phyloP scores from a whole-genome alignment of 2,113 vertebrate species.

The Hypocryptadius cinnamomeus region DNA sequence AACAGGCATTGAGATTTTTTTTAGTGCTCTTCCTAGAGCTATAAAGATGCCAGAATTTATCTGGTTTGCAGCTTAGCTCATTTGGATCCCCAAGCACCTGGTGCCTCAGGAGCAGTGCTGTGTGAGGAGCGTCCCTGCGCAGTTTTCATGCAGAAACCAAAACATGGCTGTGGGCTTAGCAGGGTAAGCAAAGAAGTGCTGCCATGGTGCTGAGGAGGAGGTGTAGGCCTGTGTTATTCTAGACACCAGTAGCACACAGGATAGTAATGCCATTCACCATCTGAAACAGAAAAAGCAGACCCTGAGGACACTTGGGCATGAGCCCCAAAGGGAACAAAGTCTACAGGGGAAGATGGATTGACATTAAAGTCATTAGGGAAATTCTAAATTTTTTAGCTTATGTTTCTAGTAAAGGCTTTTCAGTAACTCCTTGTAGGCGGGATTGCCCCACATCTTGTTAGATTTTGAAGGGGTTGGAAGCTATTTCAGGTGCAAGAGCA shows the following conservation, averaged over 20 bases:
- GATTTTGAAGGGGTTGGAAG: not conserved
- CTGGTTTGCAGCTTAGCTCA: not conserved
- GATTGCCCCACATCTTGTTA: not conserved
- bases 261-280: not conserved
- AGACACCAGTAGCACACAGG: not conserved
- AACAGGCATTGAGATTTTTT: not conserved
- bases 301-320: not conserved
- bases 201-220: not conserved
- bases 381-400: not conserved
- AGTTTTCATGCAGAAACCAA: not conserved
- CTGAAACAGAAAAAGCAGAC: not conserved
- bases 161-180: not conserved
- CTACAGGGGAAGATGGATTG: not conserved
- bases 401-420: not conserved
- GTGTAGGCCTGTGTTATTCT: not conserved
- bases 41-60: not conserved
- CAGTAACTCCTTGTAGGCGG: not conserved
- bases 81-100: not conserved
- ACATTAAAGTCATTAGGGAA: not conserved
- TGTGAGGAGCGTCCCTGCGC: fast-evolving
- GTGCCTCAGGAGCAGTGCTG: not conserved
- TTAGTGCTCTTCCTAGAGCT: not conserved
- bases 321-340: not conserved
- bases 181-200: not conserved
- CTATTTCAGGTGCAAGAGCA: not conserved